Conservation (phyloP, 2,888 invertebrate genomes). For the Syrphus vitripennis region DNA sequence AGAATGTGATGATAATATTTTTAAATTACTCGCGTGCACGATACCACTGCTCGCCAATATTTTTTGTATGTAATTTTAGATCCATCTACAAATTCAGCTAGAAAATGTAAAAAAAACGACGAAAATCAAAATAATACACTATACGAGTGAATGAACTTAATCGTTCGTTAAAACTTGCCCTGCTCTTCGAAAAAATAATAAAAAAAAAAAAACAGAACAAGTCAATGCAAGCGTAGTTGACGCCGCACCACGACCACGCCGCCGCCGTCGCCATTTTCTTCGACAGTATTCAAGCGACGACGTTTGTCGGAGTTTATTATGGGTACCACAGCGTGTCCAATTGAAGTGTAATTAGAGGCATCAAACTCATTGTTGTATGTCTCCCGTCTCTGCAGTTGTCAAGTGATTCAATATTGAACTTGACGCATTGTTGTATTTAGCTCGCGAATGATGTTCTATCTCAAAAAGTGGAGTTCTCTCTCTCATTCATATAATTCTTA, state of each 20-base stretch:
- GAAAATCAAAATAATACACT: conserved; percentile 3
- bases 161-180: conserved; percentile 49
- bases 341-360: conserved; percentile 65
- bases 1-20: conserved; percentile 46
- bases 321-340: conserved; percentile 62
- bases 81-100: conserved; percentile 34
- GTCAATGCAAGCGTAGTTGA: conserved; percentile 18
- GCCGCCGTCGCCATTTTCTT: neutral
- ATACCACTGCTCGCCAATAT: conserved; percentile 50
- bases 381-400: conserved; percentile 14
- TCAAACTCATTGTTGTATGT: conserved; percentile 42
- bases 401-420: conserved; percentile 69
- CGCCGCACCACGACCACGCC: neutral
- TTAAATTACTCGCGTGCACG: conserved; percentile 62
- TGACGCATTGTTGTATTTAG: conserved; percentile 50
- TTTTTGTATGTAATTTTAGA: conserved; percentile 59
- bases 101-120: neutral
- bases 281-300: neutral
- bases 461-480: neutral
- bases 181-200: neutral
- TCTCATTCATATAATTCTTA: neutral
- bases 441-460: conserved; percentile 29
- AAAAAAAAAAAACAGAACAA: conserved; percentile 17
- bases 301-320: conserved; percentile 28
- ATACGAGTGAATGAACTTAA: conserved; percentile 68